A percentile compares a stretch with the other conserved stretches of the same genome.
phyloP scores from a whole-genome alignment of 2,113 vertebrate species.

The Petromus typicus region DNA sequence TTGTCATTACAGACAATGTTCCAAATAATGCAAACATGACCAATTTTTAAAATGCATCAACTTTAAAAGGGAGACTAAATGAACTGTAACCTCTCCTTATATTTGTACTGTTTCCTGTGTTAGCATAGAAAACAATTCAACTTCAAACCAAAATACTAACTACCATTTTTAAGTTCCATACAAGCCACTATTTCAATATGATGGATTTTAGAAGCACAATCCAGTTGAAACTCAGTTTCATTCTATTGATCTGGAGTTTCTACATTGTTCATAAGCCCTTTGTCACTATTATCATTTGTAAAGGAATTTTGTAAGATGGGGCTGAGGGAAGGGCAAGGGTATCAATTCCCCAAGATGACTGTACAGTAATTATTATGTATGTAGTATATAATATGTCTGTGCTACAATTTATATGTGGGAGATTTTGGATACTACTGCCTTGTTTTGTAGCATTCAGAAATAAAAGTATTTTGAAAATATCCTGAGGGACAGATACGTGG shows the following conservation, averaged over 20 bases:
- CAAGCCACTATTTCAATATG: not conserved
- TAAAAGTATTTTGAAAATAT: no score
- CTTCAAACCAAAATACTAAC: slow-evolving; percentile 7
- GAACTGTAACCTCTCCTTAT: slow-evolving; percentile 1
- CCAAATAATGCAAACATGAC: not conserved
- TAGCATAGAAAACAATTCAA: not conserved
- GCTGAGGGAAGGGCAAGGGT: not conserved
- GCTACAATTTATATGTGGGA: not conserved
- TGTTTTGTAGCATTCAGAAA: not conserved
- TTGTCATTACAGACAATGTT: not conserved
- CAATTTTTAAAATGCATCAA: slow-evolving; percentile 13
- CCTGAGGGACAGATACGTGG: not conserved
- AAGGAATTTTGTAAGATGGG: not conserved
- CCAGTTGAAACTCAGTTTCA: not conserved
- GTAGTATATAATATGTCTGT: not conserved
- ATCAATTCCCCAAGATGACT: not conserved
- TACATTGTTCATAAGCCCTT: not conserved
- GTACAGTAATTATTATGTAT: not conserved
- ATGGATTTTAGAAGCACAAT: not conserved
- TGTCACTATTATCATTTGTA: not conserved
- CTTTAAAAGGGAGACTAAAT: not conserved
- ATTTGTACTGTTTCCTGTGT: not conserved
- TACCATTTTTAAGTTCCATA: not conserved
- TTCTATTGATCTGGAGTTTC: not conserved
- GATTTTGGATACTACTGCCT: not conserved